A percentile compares a stretch with the other conserved stretches of the same genome.
Evolutionary conservation across 2,888 invertebrate genomes (phyloP).

Genomic region (Alloscopus bannaensis): DNA sequence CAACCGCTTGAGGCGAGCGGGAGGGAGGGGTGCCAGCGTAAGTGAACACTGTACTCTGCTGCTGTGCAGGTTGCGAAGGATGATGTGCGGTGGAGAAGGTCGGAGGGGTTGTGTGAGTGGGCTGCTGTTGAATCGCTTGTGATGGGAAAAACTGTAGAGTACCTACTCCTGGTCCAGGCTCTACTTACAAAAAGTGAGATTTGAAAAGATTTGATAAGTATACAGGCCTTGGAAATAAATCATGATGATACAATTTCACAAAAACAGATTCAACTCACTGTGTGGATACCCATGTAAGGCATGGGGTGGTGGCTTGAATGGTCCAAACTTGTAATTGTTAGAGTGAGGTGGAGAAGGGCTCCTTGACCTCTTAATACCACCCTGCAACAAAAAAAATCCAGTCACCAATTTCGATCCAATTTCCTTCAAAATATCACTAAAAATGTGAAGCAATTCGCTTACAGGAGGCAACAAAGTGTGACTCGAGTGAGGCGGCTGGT

Average conservation of each 20-base stretch:
- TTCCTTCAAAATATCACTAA: too few relatives aligned
- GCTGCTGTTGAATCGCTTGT: constrained; percentile 48
- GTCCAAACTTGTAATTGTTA: constrained; percentile 79
- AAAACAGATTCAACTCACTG: constrained; percentile 48
- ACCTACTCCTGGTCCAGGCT: constrained; percentile 49
- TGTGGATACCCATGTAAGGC: constrained; percentile 80
- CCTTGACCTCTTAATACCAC: constrained; percentile 79
- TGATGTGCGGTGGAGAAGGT: constrained; percentile 37
- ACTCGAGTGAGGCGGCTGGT: constrained; percentile 74
- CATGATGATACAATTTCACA: background rate
- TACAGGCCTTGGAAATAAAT: constrained; percentile 1
- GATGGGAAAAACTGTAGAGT: constrained; percentile 65
- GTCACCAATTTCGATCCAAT: background rate
- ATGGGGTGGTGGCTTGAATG: constrained; percentile 77
- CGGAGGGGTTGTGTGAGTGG: constrained; percentile 36
- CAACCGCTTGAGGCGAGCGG: constrained; percentile 69
- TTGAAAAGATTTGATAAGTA: constrained; percentile 14
- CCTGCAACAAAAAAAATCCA: background rate
- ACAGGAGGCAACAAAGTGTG: constrained; percentile 75
- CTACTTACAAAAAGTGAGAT: constrained; percentile 31
- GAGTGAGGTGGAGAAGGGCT: constrained; percentile 80
- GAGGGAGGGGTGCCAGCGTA: constrained; percentile 74
- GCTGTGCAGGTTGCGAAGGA: constrained; percentile 28
- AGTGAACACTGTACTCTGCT: constrained; percentile 75
- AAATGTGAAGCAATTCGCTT: constrained; percentile 66